Evolutionary conservation across 35 echinoderm and acorn worm genomes (phyloP).

Genomic region (Chiridota heheva): DNA sequence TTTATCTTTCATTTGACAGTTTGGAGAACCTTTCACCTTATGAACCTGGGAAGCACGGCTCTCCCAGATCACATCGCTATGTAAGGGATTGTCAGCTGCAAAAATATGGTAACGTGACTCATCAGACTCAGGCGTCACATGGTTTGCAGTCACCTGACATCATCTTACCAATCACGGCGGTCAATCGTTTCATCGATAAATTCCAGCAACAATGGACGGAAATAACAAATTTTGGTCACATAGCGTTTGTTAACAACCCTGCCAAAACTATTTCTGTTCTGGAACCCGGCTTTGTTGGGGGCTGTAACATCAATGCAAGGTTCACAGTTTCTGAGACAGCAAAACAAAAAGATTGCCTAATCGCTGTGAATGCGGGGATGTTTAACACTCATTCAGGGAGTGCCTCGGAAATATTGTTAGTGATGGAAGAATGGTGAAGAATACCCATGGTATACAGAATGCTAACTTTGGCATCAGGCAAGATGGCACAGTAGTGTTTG

Average conservation of each 20-base stretch:
- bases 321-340: constrained; percentile 36
- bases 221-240: constrained; percentile 40
- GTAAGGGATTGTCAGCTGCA: constrained; percentile 78
- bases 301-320: constrained; percentile 40
- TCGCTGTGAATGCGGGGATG: constrained; percentile 70
- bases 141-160: constrained; percentile 3
- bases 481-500: constrained; percentile 53
- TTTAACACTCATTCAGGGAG: constrained; percentile 65
- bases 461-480: constrained; percentile 55
- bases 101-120: constrained; percentile 90
- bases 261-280: constrained; percentile 61
- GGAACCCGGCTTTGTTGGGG: constrained; percentile 53
- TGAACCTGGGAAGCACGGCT: constrained; percentile 53
- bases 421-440: constrained; percentile 38
- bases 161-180: constrained; percentile 51
- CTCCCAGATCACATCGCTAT: constrained; percentile 61
- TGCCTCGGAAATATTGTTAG: constrained; percentile 73
- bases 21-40: constrained; percentile 53
- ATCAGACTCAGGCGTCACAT: constrained; percentile 52
- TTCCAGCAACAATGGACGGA: neutral
- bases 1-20: too few relatives aligned
- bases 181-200: constrained; percentile 53
- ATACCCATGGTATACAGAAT: constrained; percentile 35
- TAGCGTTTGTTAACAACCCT: constrained; percentile 62
- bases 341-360: constrained; percentile 47